Base-by-base conservation (phyloP, 1,140 invertebrate species). In the Marisa cornuarietis region DNA sequence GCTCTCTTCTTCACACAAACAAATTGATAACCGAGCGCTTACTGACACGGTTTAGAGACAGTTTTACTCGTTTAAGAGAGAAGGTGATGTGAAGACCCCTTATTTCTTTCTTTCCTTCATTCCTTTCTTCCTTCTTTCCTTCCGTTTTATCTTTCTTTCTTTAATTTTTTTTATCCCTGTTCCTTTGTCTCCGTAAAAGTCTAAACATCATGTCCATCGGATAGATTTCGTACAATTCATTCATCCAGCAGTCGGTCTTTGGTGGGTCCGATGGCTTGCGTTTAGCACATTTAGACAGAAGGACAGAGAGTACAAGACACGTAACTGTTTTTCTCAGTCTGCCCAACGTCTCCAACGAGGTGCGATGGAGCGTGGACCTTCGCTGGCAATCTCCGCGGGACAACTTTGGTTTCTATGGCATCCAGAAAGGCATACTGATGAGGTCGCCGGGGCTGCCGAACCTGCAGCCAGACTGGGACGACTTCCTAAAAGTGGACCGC, bases 351-450 rank as follows among this genome's bases (percentile, higher is more conserved):
- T 89, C 90, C 10, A 81, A 87, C 31, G 81, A 85, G n/a, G 85
- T 90, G 63, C 86, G 90, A 20, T 90, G 90, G 90, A 88, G 86
- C 76, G 76, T 90, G 11, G 90, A 90, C 73, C 83, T 90, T 7
- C 85, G 90, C 18, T 90, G 89, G 88, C 90, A 90, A 80, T 83
- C 81, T 9, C 83, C 88, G 18, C 63, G 78, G n/a, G 62, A 85
- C 20, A 82, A 87, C 16, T 82, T 71, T 52, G 88, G 89, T 18
- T 89, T 90, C 79, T 88, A 88, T 81, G 88, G 85, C 14, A 76
- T 90, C 42, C 88, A 89, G 80, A 84, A 88, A 9, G 85, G 85
- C 2, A 68, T 90, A 22, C 52, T 87, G 51, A 85, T 90, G 81
- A 76, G 86, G 54, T 83, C 82, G 24, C 80, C 81, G 16, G 82